Conservation (phyloP, 2,888 invertebrate species). For the Lasioglossum leucozonium region DNA sequence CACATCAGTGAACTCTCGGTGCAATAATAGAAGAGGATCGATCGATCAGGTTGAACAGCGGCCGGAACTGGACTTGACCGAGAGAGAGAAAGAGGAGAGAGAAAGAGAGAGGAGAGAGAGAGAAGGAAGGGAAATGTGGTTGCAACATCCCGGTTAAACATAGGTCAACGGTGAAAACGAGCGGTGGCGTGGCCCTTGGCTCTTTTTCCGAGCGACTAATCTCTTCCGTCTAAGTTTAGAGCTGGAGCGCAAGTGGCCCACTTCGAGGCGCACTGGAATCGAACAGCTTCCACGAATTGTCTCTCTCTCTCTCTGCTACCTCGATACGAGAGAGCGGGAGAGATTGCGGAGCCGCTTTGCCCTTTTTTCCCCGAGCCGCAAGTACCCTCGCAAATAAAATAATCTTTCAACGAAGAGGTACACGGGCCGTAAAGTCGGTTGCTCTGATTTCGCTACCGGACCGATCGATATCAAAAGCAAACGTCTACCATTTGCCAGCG, state of each 20-base stretch:
- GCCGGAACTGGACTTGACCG: neutral
- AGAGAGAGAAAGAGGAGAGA: neutral
- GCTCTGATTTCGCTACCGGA: neutral
- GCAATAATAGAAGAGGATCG: constrained; percentile 4
- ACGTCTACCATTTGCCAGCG: neutral
- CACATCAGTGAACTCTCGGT: neutral
- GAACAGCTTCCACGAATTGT: constrained; percentile 30
- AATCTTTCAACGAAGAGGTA: neutral
- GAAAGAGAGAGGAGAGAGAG: neutral
- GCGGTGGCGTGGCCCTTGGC: constrained; percentile 18
- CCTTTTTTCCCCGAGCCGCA: neutral
- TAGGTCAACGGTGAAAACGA: constrained; percentile 8
- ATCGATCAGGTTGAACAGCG: neutral
- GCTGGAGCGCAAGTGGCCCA: constrained; percentile 44
- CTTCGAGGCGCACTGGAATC: constrained; percentile 34
- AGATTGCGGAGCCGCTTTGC: neutral
- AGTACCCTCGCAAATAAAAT: neutral
- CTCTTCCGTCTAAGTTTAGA: constrained; percentile 61
- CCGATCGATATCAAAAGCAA: neutral
- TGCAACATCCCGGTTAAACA: constrained; percentile 12
- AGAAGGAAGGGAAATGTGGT: neutral
- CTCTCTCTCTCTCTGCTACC: neutral
- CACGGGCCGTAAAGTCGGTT: neutral
- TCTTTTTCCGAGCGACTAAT: constrained; percentile 37
- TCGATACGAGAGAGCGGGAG: too few relatives aligned